Percentiles rank a stretch among this genome's conserved stretches.
phyloP scores from a whole-genome alignment of 1,140 invertebrate species.

The Drosophila nikananu region DNA sequence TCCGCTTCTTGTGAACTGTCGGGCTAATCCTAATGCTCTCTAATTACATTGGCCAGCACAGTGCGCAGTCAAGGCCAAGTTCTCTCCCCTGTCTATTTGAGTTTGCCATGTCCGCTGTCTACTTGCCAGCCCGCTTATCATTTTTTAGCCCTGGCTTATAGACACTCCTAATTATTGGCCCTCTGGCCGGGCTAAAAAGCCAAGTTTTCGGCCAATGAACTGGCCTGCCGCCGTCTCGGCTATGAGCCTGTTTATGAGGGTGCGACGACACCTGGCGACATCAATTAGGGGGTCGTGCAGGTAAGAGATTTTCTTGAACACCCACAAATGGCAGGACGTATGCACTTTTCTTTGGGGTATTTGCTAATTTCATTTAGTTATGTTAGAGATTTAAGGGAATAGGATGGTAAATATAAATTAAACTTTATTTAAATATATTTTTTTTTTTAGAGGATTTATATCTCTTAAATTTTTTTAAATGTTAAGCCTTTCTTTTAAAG shows the following conservation, averaged over 20 bases:
- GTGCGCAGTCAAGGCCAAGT: conserved; percentile 42
- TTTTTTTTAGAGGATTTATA: no score
- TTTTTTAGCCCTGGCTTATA: conserved; percentile 47
- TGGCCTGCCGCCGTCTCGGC: background rate
- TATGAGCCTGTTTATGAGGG: conserved; percentile 33
- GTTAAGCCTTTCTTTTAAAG: no score
- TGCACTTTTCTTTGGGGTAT: conserved; percentile 12
- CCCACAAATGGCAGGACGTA: conserved; percentile 35
- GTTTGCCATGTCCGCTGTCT: conserved; percentile 59
- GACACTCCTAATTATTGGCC: conserved; percentile 73
- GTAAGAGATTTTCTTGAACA: background rate
- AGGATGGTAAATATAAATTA: no score
- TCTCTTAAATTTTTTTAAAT: no score
- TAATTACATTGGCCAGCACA: conserved; percentile 71
- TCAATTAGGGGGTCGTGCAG: conserved; percentile 36
- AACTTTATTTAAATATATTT: background rate
- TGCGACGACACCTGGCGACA: conserved; percentile 48
- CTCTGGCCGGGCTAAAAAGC: conserved; percentile 31
- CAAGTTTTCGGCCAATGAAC: conserved; percentile 52
- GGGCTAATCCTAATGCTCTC: conserved; percentile 78
- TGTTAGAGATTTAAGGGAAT: background rate
- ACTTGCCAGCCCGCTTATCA: conserved; percentile 73
- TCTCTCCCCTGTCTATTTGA: conserved; percentile 34
- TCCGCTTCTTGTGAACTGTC: conserved; percentile 47
- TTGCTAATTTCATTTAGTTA: background rate